phyloP scores from a whole-genome alignment of 2,888 invertebrate species.

The Ormia ochracea region DNA sequence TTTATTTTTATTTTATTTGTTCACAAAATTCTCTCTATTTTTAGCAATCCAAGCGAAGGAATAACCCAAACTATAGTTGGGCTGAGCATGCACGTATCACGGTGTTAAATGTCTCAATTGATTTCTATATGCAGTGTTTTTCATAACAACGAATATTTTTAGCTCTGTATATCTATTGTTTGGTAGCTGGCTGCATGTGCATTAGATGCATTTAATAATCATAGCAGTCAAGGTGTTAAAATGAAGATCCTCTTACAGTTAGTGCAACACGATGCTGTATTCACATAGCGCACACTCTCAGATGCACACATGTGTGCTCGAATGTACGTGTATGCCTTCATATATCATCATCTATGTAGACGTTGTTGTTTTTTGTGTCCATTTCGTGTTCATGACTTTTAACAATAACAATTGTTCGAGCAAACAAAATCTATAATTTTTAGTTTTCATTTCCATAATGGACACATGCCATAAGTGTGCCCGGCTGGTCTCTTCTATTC shows the following conservation, averaged over 20 bases:
- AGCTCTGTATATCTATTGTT: constrained; percentile 39
- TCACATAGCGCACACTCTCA: background rate
- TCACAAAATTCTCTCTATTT: background rate
- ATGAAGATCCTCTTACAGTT: constrained; percentile 21
- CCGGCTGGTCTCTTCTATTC: background rate
- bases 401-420: constrained; percentile 59
- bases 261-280: background rate
- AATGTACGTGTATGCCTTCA: background rate
- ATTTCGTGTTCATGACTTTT: constrained; percentile 31
- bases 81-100: constrained; percentile 15
- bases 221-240: constrained; percentile 60
- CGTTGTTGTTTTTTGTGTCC: constrained; percentile 31
- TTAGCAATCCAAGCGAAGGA: constrained; percentile 21
- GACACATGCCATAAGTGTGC: constrained; percentile 62
- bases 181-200: constrained; percentile 23
- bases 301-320: background rate
- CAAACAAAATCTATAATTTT: constrained; percentile 58
- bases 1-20: constrained; percentile 22
- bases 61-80: constrained; percentile 48
- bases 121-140: constrained; percentile 29
- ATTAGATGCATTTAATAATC: constrained; percentile 54
- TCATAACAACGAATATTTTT: constrained; percentile 32
- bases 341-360: constrained; percentile 34
- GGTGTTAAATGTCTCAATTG: constrained; percentile 60
- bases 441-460: constrained; percentile 55